Conservation (phyloP, 1,140 invertebrate species). For the Drosophila carrolli region DNA sequence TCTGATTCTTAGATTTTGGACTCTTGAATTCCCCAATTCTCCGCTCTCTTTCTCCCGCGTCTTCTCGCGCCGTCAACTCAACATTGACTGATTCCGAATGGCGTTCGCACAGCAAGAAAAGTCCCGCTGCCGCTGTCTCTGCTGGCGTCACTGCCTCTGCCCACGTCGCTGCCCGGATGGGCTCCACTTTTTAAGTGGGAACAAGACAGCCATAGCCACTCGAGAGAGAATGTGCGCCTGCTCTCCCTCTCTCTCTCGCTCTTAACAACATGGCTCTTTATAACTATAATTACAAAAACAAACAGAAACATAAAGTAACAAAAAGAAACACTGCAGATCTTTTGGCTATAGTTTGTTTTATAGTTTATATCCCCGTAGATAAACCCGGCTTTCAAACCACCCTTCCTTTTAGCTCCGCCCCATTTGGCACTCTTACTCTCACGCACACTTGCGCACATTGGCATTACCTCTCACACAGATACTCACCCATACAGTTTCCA, state of each 20-base stretch:
- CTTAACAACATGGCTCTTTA: slow-evolving; percentile 14
- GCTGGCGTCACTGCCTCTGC: slow-evolving; percentile 14
- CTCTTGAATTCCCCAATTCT: background rate
- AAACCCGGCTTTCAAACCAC: slow-evolving; percentile 10
- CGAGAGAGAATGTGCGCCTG: background rate
- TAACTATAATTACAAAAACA: slow-evolving; percentile 7
- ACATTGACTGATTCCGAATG: slow-evolving; percentile 79
- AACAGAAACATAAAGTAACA: slow-evolving; percentile 8
- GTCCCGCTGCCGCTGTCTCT: slow-evolving; percentile 50
- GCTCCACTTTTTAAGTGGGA: slow-evolving; percentile 22
- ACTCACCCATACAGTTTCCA: slow-evolving; percentile 60
- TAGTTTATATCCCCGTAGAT: background rate
- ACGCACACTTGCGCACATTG: background rate
- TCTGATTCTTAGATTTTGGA: background rate
- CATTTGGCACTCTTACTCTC: background rate
- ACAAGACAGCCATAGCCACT: slow-evolving; percentile 11
- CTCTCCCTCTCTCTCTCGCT: slow-evolving; percentile 18
- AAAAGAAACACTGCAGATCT: slow-evolving; percentile 1
- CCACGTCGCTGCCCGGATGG: slow-evolving; percentile 31
- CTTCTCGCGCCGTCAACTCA: slow-evolving; percentile 78
- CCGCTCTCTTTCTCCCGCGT: slow-evolving; percentile 28
- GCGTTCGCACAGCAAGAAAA: slow-evolving; percentile 78
- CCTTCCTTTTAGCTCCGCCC: slow-evolving; percentile 31
- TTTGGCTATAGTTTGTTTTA: background rate
- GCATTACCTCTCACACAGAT: slow-evolving; percentile 74